These are phyloP conservation scores for Stegodyphus dumicola DNA, from an alignment of 1,140 invertebrate genomes.

Conservation along the genomic window DNA sequence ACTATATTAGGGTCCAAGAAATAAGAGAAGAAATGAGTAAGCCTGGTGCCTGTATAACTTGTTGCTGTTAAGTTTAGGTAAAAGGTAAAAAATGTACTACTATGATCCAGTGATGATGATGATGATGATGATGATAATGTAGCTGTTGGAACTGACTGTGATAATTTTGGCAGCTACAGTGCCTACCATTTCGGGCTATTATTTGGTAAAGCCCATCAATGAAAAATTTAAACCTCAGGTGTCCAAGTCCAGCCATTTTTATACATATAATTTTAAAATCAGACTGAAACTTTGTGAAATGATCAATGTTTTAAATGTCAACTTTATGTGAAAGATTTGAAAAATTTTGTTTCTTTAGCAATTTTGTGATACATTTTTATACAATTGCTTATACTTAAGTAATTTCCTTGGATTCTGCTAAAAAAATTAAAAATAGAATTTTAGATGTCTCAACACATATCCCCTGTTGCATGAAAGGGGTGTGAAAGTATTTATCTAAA, in stretches of 20 bases:
- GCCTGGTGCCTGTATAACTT: constrained; percentile 40
- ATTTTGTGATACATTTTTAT: constrained; percentile 43
- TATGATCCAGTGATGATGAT: constrained; percentile 28
- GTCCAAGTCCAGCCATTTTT: constrained; percentile 58
- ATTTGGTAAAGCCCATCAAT: constrained; percentile 6
- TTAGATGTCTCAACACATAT: background rate
- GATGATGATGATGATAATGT: constrained; percentile 44
- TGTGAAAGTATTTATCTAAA: background rate
- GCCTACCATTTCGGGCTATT: constrained; percentile 17
- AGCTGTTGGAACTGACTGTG: constrained; percentile 55
- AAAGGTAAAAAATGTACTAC: background rate
- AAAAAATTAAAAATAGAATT: background rate
- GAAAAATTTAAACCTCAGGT: constrained; percentile 42
- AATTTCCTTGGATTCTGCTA: background rate
- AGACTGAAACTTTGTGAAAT: constrained; percentile 21
- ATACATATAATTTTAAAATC: constrained; percentile 46
- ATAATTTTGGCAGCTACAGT: constrained; percentile 55
- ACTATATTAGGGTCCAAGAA: constrained; percentile 52
- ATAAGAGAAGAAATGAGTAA: constrained; percentile 17
- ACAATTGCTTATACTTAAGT: constrained; percentile 7
- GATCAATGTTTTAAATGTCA: constrained; percentile 14
- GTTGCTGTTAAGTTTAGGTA: constrained; percentile 44
- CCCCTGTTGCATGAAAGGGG: background rate
- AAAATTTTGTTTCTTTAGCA: constrained; percentile 24
- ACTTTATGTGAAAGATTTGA: constrained; percentile 24